phyloP scores from a whole-genome alignment of 64 coral and sea anemone genomes.

The Montipora foliosa region DNA sequence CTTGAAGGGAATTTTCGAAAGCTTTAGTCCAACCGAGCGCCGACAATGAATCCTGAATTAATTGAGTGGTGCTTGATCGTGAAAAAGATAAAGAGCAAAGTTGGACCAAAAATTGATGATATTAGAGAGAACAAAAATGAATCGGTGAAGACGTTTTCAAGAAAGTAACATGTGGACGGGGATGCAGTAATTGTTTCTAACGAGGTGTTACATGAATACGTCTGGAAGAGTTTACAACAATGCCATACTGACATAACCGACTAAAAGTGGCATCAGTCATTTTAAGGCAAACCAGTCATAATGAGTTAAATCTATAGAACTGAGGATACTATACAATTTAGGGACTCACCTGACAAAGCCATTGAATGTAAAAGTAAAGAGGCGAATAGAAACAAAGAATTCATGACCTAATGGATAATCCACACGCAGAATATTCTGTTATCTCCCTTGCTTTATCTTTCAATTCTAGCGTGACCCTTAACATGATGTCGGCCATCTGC shows the following conservation, averaged over 20 bases:
- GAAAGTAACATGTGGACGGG: not conserved
- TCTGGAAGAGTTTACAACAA: too few species aligned
- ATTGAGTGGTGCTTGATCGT: not conserved
- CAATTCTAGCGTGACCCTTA: not conserved
- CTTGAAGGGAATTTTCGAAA: too few species aligned
- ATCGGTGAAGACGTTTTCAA: too few species aligned
- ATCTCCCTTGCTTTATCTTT: not conserved
- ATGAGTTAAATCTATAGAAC: too few species aligned
- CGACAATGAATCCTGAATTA: not conserved
- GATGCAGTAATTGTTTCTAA: too few species aligned
- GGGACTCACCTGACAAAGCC: conserved; percentile 27
- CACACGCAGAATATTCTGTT: not conserved
- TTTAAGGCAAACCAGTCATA: not conserved
- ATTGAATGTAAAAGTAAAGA: not conserved
- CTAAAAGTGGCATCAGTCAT: not conserved
- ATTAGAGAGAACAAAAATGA: too few species aligned
- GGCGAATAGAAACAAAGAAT: not conserved
- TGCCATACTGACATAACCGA: not conserved
- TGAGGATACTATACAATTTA: too few species aligned
- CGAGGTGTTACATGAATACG: too few species aligned
- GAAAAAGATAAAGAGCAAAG: not conserved
- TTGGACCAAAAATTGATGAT: not conserved
- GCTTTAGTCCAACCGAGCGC: too few species aligned
- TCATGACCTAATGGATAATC: not conserved
- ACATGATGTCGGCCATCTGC: not conserved